Base-by-base conservation (phyloP, 2,888 invertebrate species). In the Teleiodes luculella region DNA sequence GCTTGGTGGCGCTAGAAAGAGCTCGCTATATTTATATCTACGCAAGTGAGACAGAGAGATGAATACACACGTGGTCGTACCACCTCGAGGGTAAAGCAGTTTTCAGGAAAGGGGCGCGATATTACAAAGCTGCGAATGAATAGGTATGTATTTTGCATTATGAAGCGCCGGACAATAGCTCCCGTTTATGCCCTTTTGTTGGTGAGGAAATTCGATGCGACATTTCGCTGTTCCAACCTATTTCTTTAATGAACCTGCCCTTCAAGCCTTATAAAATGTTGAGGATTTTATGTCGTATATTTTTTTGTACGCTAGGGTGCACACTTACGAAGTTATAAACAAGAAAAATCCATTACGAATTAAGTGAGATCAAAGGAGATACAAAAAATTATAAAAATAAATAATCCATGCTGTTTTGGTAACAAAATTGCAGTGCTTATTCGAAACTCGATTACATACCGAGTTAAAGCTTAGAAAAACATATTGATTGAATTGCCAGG, bases 21-120 rank as follows among this genome's bases (percentile, higher is more conserved):
- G 80, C 80, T 57, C 54, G 65, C 55, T 18, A 55, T 57, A 72
- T 61, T 35, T 46, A 13, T 53, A 47, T 46, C 47, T 49, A 3
- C 18, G 1, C n/a, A 52, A 1, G 70, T 36, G 28, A 58, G 74
- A 85, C 43, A 56, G 72, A 81, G 20, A 55, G 66, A 56, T 43
- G 51, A 43, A 67, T 52, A 70, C 78, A 83, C 88, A 88, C 88
- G 88, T 89, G 88, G 79, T 85, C 74, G 63, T 65, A 66, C 72
- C 69, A 76, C 73, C 68, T 71, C 65, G 69, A 74, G 81, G 83
- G 83, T 73, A 71, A 74, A 79, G 74, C 74, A 68, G 76, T 79
- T 83, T 85, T 83, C 78, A 78, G 78, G 80, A 80, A 81, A 76
- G 84, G 78, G 85, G 83, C 78, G 79, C 77, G 77, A 77, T 80